These are phyloP conservation scores for Druon quercuslanigerum DNA, from an alignment of 1,140 invertebrate genomes.

Conservation along the genomic window DNA sequence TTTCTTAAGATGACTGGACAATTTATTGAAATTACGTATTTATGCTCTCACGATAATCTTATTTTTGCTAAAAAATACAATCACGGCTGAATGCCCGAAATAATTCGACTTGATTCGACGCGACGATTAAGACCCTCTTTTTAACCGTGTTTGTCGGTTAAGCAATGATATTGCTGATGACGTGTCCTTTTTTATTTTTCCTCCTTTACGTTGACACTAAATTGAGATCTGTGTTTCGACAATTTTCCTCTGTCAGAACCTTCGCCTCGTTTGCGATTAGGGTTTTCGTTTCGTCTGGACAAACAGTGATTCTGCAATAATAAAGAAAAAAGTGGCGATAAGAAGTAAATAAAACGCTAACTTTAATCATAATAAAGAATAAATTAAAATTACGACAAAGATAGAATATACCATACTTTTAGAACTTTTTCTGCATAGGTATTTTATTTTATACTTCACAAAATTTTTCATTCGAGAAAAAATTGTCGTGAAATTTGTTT, in stretches of 20 bases:
- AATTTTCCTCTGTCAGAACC: slow-evolving; percentile 66
- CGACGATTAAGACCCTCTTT: neutral
- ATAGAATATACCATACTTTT: too few relatives aligned
- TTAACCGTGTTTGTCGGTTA: neutral
- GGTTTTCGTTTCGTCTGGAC: slow-evolving; percentile 64
- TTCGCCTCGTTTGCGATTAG: slow-evolving; percentile 69
- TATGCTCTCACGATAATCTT: too few relatives aligned
- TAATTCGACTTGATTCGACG: too few relatives aligned
- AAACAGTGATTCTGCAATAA: slow-evolving; percentile 70
- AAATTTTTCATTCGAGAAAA: too few relatives aligned
- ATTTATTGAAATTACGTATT: too few relatives aligned
- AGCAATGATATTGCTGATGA: slow-evolving; percentile 10
- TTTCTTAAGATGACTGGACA: too few relatives aligned
- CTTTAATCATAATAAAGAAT: slow-evolving; percentile 75
- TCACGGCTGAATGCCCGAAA: too few relatives aligned
- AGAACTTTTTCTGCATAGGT: too few relatives aligned
- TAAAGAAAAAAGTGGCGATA: slow-evolving; percentile 15
- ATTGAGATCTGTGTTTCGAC: slow-evolving; percentile 56
- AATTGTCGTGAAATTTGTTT: too few relatives aligned
- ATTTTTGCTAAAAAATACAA: too few relatives aligned
- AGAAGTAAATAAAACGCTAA: slow-evolving; percentile 42
- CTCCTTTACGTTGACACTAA: slow-evolving; percentile 59
- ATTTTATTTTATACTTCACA: too few relatives aligned
- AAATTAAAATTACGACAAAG: neutral
- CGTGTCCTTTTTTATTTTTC: neutral